These are phyloP conservation scores for Phyllotis vaccarum DNA, from an alignment of 2,797 vertebrate species.

Conservation along the genomic window DNA sequence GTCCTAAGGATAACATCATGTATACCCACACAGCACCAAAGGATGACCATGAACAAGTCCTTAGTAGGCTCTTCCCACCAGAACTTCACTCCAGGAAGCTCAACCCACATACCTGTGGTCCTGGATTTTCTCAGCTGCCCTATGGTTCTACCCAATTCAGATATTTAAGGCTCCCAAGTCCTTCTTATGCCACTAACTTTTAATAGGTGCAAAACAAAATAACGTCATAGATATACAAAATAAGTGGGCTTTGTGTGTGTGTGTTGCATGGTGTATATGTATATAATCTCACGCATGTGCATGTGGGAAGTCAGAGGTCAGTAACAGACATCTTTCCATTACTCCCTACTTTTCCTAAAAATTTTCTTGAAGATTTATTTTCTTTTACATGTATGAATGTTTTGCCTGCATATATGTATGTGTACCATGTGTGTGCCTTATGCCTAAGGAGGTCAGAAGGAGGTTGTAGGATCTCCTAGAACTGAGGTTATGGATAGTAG, in stretches of 20 bases:
- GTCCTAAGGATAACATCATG: background rate
- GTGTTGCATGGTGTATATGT: no score
- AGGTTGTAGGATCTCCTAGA: background rate
- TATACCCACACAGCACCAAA: background rate
- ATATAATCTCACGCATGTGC: no score
- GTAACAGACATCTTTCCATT: background rate
- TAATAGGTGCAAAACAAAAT: background rate
- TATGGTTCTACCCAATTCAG: background rate
- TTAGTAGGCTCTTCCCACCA: background rate
- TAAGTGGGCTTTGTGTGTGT: background rate
- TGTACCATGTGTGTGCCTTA: background rate
- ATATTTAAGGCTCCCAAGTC: background rate
- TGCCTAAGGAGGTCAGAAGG: background rate
- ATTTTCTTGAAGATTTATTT: background rate
- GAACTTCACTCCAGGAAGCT: background rate
- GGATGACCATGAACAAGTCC: background rate
- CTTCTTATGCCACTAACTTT: background rate
- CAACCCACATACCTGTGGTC: background rate
- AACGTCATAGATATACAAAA: background rate
- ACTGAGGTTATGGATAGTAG: background rate
- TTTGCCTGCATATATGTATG: background rate
- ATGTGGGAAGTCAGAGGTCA: background rate
- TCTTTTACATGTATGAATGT: background rate
- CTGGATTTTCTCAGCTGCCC: background rate
- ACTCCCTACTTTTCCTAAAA: background rate